Evolutionary conservation across 2,113 vertebrate species (phyloP).

Genomic region (Serinus canaria): DNA sequence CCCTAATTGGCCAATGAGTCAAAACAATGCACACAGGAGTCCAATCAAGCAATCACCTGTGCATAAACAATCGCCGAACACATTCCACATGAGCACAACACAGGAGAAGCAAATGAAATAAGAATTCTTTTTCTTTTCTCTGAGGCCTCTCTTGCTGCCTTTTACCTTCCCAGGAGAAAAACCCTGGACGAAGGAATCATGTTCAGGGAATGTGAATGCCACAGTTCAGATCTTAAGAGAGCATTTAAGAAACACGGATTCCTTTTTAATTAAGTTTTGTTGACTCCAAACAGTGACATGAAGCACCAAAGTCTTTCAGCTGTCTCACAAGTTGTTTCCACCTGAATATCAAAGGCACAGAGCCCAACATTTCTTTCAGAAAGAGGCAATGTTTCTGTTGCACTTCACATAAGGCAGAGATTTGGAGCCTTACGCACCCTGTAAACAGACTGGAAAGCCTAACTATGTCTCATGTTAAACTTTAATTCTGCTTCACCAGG

Average conservation of each 20-base stretch:
- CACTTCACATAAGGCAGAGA: background rate
- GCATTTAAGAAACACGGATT: background rate
- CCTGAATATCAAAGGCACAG: background rate
- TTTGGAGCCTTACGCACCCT: background rate
- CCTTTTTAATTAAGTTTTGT: background rate
- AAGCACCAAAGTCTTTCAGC: background rate
- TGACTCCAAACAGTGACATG: background rate
- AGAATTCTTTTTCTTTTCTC: too few relatives aligned
- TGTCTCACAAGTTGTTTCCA: background rate
- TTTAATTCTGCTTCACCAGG: background rate
- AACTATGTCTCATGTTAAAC: background rate
- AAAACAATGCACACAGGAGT: too few relatives aligned
- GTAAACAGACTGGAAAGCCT: background rate
- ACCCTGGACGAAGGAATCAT: too few relatives aligned
- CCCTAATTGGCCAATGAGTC: too few relatives aligned
- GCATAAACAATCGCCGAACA: too few relatives aligned
- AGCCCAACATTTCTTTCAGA: background rate
- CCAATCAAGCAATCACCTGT: too few relatives aligned
- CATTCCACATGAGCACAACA: too few relatives aligned
- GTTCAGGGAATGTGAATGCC: too few relatives aligned
- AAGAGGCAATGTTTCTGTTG: background rate
- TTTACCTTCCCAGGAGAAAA: too few relatives aligned
- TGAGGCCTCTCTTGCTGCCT: too few relatives aligned
- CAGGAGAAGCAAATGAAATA: too few relatives aligned
- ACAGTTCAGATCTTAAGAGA: background rate